These are phyloP conservation scores for Malthinus seriepunctatus DNA, from an alignment of 2,888 invertebrate species.

Conservation along the genomic window DNA sequence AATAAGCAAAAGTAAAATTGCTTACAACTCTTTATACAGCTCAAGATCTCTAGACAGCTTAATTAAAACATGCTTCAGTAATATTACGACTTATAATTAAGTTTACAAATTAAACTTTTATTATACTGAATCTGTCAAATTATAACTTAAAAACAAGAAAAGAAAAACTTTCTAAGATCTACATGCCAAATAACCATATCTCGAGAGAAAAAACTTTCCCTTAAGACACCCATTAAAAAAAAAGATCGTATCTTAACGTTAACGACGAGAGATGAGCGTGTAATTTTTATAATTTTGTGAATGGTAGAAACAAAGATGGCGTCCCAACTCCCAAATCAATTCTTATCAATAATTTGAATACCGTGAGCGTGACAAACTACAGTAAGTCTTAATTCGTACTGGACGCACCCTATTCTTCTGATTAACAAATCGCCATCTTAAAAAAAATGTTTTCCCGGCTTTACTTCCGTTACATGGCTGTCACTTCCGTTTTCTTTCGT, in stretches of 20 bases:
- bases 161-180: conserved; percentile 1
- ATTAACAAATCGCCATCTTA: conserved; percentile 53
- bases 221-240: too few species aligned
- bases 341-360: conserved; percentile 33
- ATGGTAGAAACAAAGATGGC: too few species aligned
- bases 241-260: too few species aligned
- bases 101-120: conserved; percentile 47
- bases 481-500: conserved; percentile 52
- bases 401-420: conserved; percentile 54
- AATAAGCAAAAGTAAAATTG: conserved; percentile 48
- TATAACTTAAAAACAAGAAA: conserved; percentile 5
- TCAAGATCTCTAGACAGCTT: conserved; percentile 45
- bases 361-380: conserved; percentile 53
- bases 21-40: conserved; percentile 41
- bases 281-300: too few species aligned
- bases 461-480: conserved; percentile 49
- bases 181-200: too few species aligned
- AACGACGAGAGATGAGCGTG: too few species aligned
- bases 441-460: conserved; percentile 50
- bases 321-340: not conserved
- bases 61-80: conserved; percentile 48
- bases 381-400: conserved; percentile 48
- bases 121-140: conserved; percentile 31
- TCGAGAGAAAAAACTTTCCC: too few species aligned
- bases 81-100: conserved; percentile 48